Conservation (phyloP, 2,888 invertebrate genomes). For the Cryptophagus acutangulus region DNA sequence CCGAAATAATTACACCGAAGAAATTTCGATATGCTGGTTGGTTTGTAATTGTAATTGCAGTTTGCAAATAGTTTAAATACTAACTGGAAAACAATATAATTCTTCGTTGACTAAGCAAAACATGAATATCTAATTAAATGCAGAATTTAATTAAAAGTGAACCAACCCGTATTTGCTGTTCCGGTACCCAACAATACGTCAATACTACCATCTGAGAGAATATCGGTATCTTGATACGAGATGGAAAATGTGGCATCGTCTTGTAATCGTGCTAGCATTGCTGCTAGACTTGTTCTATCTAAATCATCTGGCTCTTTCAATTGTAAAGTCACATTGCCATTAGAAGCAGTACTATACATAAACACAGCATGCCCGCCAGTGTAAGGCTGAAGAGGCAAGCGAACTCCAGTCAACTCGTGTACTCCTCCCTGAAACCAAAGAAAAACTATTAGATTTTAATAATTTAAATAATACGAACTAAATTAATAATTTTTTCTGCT, state of each 20-base stretch:
- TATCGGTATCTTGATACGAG: constrained; percentile 71
- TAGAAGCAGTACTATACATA: constrained; percentile 65
- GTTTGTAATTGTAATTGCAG: too few relatives aligned
- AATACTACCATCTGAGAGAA: constrained; percentile 59
- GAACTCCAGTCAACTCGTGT: constrained; percentile 48
- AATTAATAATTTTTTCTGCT: too few relatives aligned
- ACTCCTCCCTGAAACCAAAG: constrained; percentile 39
- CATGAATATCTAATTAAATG: too few relatives aligned
- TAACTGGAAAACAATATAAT: too few relatives aligned
- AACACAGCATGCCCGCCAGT: constrained; percentile 60
- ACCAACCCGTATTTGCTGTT: constrained; percentile 51
- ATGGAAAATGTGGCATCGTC: constrained; percentile 65
- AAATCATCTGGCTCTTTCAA: constrained; percentile 56
- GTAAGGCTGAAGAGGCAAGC: constrained; percentile 52
- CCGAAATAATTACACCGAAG: too few relatives aligned
- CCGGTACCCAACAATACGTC: constrained; percentile 55
- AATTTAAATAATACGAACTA: too few relatives aligned
- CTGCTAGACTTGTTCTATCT: constrained; percentile 47
- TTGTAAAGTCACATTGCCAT: constrained; percentile 61
- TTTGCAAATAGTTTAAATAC: too few relatives aligned
- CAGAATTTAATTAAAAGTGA: too few relatives aligned
- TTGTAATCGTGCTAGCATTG: constrained; percentile 51
- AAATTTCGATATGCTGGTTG: too few relatives aligned
- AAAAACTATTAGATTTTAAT: neutral
- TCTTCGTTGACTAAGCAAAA: too few relatives aligned